Percentiles rank a stretch among this genome's conserved stretches.
Evolutionary conservation across 2,113 vertebrate genomes (phyloP).

Genomic region (Colossoma macropomum): DNA sequence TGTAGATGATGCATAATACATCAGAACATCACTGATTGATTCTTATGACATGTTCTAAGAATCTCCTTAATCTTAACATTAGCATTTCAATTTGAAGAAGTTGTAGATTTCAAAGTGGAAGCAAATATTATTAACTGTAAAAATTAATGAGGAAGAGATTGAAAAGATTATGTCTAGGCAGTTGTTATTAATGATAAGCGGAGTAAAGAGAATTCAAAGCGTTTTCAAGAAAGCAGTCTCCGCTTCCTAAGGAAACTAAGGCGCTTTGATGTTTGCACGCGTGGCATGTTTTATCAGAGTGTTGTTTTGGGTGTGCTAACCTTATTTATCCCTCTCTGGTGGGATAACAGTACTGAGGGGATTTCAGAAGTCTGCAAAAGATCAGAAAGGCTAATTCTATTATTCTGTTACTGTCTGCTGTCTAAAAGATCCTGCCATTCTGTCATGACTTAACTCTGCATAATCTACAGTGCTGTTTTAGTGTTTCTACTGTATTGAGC

Average conservation of each 20-base stretch:
- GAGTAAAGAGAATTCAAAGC: slow-evolving; percentile 6
- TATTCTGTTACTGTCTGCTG: background rate
- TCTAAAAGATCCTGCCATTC: background rate
- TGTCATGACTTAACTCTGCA: background rate
- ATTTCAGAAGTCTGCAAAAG: background rate
- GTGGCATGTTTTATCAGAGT: background rate
- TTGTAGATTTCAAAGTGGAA: background rate
- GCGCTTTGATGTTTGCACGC: background rate
- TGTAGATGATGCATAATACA: background rate
- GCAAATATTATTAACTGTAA: background rate
- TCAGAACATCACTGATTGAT: background rate
- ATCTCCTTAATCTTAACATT: background rate
- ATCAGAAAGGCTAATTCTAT: slow-evolving; percentile 6
- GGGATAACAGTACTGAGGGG: background rate
- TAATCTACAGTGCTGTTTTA: background rate
- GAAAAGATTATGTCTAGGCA: slow-evolving; percentile 1
- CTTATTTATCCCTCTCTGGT: slow-evolving; percentile 6
- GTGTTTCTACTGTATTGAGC: background rate
- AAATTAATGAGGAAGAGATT: slow-evolving; percentile 6
- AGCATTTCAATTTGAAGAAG: background rate
- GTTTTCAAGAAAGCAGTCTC: background rate
- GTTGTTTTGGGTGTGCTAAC: background rate
- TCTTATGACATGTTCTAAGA: background rate
- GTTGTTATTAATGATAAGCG: slow-evolving; percentile 10
- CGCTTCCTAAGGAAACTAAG: background rate